phyloP scores from a whole-genome alignment of 1,140 invertebrate species.

The Heliconius nattereri region DNA sequence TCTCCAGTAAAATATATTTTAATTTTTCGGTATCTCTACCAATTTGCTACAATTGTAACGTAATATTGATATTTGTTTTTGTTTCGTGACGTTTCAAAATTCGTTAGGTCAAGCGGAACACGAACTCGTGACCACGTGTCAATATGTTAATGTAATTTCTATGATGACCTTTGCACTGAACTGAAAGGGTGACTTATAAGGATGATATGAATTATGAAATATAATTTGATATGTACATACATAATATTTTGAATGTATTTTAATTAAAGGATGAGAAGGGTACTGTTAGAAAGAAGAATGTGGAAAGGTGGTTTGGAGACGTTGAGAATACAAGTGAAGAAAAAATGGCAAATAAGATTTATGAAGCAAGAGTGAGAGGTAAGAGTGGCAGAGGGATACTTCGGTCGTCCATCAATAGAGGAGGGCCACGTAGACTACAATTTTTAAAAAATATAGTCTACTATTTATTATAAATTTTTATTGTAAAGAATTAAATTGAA shows the following conservation, averaged over 20 bases:
- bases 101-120: slow-evolving; percentile 34
- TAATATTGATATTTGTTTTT: slow-evolving; percentile 13
- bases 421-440: no score
- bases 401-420: no score
- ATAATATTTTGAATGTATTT: not conserved
- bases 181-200: slow-evolving; percentile 21
- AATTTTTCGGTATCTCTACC: not conserved
- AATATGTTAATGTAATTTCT: slow-evolving; percentile 28
- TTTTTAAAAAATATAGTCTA: no score
- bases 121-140: slow-evolving; percentile 37
- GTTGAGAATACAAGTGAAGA: no score
- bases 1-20: not conserved
- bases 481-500: not conserved
- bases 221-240: not conserved
- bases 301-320: no score
- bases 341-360: no score
- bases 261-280: not conserved
- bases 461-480: not conserved
- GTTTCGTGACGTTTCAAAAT: not conserved
- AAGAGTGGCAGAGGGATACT: no score
- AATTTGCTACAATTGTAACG: not conserved
- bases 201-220: slow-evolving; percentile 5
- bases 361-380: no score
- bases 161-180: slow-evolving; percentile 25
- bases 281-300: no score